Evolutionary conservation across 2,797 vertebrate species (phyloP).

Genomic region (Argentina silus): DNA sequence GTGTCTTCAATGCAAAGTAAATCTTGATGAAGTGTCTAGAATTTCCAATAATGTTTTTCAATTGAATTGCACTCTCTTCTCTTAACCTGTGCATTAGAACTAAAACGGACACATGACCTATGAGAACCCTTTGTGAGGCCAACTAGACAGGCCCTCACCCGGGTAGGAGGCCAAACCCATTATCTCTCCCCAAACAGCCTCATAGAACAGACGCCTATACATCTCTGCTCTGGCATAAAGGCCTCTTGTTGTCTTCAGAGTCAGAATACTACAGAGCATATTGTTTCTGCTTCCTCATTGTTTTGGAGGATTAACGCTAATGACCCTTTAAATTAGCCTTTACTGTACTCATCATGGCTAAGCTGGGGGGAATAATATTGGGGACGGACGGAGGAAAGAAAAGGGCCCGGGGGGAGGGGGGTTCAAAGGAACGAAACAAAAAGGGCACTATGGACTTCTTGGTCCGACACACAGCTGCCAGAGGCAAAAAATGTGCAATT

Average conservation of each 20-base stretch:
- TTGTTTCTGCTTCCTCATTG: constrained; percentile 70
- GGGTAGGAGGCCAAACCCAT: background rate
- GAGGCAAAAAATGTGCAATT: constrained; percentile 76
- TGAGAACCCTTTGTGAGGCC: background rate
- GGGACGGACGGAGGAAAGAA: constrained; percentile 56
- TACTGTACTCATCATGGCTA: constrained; percentile 71
- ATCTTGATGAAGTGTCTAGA: background rate
- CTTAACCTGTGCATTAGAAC: background rate
- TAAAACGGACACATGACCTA: background rate
- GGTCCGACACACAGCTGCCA: constrained; percentile 70
- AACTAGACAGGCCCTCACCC: background rate
- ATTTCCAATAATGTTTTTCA: background rate
- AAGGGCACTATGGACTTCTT: constrained; percentile 74
- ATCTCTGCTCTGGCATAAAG: constrained; percentile 28
- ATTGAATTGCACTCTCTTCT: background rate
- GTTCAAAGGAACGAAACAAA: constrained; percentile 80
- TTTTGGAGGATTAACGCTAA: constrained; percentile 79
- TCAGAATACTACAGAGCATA: constrained; percentile 55
- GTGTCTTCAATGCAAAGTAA: background rate
- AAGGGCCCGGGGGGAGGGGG: constrained; percentile 52
- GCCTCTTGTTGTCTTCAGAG: constrained; percentile 28
- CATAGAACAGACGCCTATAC: constrained; percentile 38
- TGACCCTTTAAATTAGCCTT: constrained; percentile 77
- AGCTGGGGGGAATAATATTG: constrained; percentile 62
- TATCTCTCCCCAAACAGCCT: background rate